These are phyloP conservation scores for Nothoprocta pentlandii DNA, from an alignment of 2,113 vertebrate species.

Conservation along the genomic window DNA sequence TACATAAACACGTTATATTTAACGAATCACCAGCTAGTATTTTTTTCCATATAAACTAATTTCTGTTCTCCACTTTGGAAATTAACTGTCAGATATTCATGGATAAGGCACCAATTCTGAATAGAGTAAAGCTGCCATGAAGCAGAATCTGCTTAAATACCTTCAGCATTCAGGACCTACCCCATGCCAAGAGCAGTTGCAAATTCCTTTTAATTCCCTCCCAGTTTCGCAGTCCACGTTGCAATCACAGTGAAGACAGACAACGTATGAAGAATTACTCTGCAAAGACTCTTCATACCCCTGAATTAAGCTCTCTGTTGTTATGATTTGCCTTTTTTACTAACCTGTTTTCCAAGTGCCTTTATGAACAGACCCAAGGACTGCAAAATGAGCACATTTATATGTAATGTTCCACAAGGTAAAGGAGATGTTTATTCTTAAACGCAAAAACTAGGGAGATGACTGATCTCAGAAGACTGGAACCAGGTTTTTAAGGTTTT, in stretches of 20 bases:
- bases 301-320: neutral
- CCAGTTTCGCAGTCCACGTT: neutral
- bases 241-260: neutral
- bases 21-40: neutral
- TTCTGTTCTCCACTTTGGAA: neutral
- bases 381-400: neutral
- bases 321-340: neutral
- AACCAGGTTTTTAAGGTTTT: neutral
- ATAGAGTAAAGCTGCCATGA: no score
- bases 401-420: neutral
- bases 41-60: neutral
- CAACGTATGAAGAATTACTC: neutral
- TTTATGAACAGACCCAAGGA: constrained; percentile 23
- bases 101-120: neutral
- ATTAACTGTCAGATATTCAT: neutral
- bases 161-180: neutral
- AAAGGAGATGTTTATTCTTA: neutral
- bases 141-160: neutral
- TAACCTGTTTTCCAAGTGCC: neutral
- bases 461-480: neutral
- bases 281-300: neutral
- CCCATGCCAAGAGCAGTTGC: neutral
- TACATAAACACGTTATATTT: neutral
- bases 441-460: neutral
- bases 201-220: neutral